A percentile compares a stretch with the other conserved stretches of the same genome.
Evolutionary conservation across 2,113 vertebrate species (phyloP).

Genomic region (Aegotheles bennettii): DNA sequence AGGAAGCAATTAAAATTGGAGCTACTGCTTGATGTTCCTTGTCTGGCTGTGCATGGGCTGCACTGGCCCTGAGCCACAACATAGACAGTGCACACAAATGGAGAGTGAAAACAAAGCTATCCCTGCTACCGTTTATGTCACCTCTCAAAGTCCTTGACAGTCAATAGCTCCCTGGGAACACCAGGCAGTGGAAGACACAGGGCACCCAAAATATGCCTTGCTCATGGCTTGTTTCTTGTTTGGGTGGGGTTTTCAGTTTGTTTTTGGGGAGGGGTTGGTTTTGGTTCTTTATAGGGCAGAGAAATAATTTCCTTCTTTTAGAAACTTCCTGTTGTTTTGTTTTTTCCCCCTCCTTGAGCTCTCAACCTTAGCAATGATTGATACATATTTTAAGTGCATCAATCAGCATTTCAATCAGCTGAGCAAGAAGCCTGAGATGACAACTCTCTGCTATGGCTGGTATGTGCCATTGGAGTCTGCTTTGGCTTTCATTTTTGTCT

Average conservation of each 20-base stretch:
- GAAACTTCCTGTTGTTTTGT: not conserved
- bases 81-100: fast-evolving
- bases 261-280: not conserved
- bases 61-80: not conserved
- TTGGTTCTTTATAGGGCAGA: not conserved
- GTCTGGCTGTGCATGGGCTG: not conserved
- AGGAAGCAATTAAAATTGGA: not conserved
- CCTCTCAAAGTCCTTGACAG: not conserved
- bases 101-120: not conserved
- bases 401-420: not conserved
- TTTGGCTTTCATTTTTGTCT: not conserved
- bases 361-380: not conserved
- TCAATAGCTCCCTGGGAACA: not conserved
- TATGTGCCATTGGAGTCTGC: not conserved
- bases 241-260: not conserved
- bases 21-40: not conserved
- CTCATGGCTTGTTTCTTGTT: not conserved
- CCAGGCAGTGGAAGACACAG: not conserved
- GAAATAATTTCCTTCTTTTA: not conserved
- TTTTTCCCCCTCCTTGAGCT: not conserved
- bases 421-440: not conserved
- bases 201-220: not conserved
- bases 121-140: not conserved
- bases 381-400: not conserved
- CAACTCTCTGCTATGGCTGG: not conserved